Conservation (phyloP, 2,797 vertebrate genomes). For the Tarsius wallacei region DNA sequence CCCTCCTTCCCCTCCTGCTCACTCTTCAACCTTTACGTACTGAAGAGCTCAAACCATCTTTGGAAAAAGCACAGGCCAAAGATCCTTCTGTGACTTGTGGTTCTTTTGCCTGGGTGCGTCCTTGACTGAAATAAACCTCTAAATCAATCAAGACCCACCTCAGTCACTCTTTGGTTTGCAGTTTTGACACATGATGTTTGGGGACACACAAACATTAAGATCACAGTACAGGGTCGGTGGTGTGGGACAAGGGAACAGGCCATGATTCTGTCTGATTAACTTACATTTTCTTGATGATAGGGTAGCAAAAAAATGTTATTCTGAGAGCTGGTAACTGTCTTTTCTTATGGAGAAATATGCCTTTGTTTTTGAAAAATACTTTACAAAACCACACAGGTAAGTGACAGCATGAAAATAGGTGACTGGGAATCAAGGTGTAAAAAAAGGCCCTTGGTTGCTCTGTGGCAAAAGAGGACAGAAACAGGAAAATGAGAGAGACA, state of each 20-base stretch:
- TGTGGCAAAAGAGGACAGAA: not conserved
- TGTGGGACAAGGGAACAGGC: not conserved
- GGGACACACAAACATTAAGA: not conserved
- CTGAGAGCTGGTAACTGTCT: not conserved
- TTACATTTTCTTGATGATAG: not conserved
- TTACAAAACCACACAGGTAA: no score
- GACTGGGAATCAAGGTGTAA: no score
- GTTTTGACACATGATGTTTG: not conserved
- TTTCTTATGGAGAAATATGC: not conserved
- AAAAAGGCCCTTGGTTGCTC: not conserved
- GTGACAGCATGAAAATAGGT: not conserved
- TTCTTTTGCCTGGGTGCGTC: no score
- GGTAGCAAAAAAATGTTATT: not conserved
- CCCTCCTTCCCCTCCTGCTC: no score
- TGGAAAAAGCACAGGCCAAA: no score
- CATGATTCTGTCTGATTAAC: not conserved
- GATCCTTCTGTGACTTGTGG: no score
- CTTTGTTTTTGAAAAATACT: not conserved
- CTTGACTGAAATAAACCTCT: no score
- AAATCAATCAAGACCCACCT: no score
- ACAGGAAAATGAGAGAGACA: no score
- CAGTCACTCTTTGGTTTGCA: no score
- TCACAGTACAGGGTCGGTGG: rapidly evolving
- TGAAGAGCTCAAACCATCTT: no score
- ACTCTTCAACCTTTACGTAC: no score